Conservation (phyloP, 2,888 invertebrate genomes). For the Cinara cedri region DNA sequence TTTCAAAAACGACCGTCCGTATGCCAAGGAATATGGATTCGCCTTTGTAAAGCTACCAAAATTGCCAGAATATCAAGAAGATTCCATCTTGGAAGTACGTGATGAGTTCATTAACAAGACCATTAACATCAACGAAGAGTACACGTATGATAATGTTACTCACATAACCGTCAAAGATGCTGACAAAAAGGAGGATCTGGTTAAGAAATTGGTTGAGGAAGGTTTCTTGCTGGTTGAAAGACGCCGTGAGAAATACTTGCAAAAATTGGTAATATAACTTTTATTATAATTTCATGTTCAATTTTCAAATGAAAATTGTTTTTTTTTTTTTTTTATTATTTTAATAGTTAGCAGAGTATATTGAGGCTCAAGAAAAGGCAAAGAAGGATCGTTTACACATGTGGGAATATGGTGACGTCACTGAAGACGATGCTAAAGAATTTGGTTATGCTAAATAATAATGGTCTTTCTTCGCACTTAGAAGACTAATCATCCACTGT, state of each 20-base stretch:
- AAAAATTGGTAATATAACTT: constrained; percentile 70
- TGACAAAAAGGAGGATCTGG: constrained; percentile 73
- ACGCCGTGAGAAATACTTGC: constrained; percentile 80
- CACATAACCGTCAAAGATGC: constrained; percentile 67
- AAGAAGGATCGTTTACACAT: constrained; percentile 85
- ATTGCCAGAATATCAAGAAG: constrained; percentile 48
- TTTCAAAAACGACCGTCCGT: constrained; percentile 73
- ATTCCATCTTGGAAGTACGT: constrained; percentile 37
- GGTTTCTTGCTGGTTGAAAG: constrained; percentile 84
- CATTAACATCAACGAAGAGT: constrained; percentile 79
- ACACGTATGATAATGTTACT: constrained; percentile 66
- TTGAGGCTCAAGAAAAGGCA: constrained; percentile 83
- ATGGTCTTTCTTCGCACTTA: constrained; percentile 38
- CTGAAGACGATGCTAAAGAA: constrained; percentile 85
- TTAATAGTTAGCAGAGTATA: constrained; percentile 75
- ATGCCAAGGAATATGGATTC: constrained; percentile 84
- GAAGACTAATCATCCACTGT: constrained; percentile 54
- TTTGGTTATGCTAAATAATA: constrained; percentile 65
- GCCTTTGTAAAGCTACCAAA: constrained; percentile 81
- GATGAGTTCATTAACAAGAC: constrained; percentile 47
- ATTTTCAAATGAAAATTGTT: constrained; percentile 52
- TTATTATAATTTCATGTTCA: not conserved
- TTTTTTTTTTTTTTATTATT: constrained; percentile 63
- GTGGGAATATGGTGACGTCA: constrained; percentile 99
- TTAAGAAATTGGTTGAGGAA: constrained; percentile 81